phyloP scores from a whole-genome alignment of 2,888 invertebrate genomes.

The Pachycephus smyrnensis region DNA sequence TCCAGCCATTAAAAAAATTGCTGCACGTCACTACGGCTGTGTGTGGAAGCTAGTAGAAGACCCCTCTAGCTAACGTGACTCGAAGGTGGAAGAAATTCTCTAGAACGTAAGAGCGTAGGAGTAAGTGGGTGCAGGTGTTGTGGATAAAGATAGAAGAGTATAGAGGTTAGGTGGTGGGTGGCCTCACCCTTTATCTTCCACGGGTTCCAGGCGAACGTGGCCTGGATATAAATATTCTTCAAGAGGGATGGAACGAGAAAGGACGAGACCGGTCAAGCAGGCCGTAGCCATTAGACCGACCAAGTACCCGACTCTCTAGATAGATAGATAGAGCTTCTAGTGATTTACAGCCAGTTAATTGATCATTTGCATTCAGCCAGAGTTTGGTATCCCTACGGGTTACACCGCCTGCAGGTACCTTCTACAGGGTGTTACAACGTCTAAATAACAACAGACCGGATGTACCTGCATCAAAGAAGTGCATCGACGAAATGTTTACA shows the following conservation, averaged over 20 bases:
- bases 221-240: slow-evolving; percentile 57
- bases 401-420: neutral
- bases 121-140: neutral
- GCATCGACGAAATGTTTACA: neutral
- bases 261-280: slow-evolving; percentile 20
- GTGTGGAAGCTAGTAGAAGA: neutral
- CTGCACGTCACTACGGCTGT: neutral
- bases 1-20: neutral
- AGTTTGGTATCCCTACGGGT: neutral
- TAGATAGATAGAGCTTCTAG: slow-evolving; percentile 42
- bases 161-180: slow-evolving; percentile 17
- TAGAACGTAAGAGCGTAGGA: neutral
- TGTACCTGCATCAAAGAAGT: neutral
- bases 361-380: slow-evolving; percentile 60
- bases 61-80: neutral
- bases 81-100: neutral
- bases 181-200: slow-evolving; percentile 31
- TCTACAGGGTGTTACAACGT: neutral
- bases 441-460: neutral
- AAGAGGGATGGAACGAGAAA: slow-evolving; percentile 6
- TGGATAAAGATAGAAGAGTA: neutral
- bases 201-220: slow-evolving; percentile 54
- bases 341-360: slow-evolving; percentile 63
- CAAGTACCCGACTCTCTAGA: neutral
- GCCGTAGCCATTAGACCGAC: slow-evolving; percentile 25